phyloP scores from a whole-genome alignment of 1,140 invertebrate species.

The Argopecten irradians region DNA sequence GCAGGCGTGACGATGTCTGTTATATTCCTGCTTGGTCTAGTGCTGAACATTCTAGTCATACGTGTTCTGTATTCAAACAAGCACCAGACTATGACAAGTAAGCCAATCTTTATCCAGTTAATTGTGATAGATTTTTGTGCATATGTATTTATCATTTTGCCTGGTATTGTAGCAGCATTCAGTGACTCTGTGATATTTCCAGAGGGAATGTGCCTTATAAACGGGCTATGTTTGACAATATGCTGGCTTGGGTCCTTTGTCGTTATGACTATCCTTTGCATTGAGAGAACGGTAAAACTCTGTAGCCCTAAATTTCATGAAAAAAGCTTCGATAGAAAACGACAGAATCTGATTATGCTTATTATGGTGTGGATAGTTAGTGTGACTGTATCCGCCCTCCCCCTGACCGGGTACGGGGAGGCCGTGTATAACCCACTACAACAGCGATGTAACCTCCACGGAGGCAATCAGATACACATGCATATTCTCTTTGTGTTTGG shows the following conservation, averaged over 20 bases:
- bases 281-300: constrained; percentile 41
- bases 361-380: constrained; percentile 36
- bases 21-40: constrained; percentile 37
- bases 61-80: constrained; percentile 34
- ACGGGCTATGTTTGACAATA: neutral
- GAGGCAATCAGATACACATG: constrained; percentile 28
- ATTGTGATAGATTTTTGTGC: constrained; percentile 42
- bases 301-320: constrained; percentile 25
- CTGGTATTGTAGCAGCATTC: constrained; percentile 36
- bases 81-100: constrained; percentile 3
- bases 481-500: constrained; percentile 40
- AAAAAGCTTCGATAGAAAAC: constrained; percentile 24
- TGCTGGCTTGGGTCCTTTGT: constrained; percentile 39
- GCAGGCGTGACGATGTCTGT: constrained; percentile 22
- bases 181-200: constrained; percentile 39
- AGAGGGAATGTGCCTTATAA: constrained; percentile 39
- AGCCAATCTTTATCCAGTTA: constrained; percentile 29
- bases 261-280: constrained; percentile 29
- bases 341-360: neutral
- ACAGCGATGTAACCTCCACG: constrained; percentile 40
- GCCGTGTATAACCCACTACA: constrained; percentile 39
- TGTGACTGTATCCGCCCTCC: constrained; percentile 19
- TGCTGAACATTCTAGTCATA: constrained; percentile 38
- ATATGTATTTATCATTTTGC: constrained; percentile 40
- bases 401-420: constrained; percentile 26